These are phyloP conservation scores for Drosophila mayaguana DNA, from an alignment of 2,888 invertebrate genomes.

Conservation along the genomic window DNA sequence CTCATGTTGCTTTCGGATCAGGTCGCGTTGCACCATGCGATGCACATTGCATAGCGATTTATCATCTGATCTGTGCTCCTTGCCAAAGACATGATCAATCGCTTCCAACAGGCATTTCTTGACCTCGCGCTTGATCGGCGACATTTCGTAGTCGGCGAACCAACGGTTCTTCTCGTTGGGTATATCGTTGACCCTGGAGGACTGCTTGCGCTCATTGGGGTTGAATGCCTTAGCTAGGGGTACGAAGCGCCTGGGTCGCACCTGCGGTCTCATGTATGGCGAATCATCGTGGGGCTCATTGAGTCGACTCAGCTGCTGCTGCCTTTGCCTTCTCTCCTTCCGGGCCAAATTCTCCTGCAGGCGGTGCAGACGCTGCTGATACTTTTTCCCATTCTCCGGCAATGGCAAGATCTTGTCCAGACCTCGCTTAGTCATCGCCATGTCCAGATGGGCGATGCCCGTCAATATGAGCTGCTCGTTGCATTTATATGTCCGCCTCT, in stretches of 20 bases:
- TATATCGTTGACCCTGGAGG: conserved; percentile 18
- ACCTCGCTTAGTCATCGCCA: conserved; percentile 81
- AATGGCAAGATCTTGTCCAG: conserved; percentile 81
- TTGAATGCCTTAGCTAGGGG: background rate
- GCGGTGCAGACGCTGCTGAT: background rate
- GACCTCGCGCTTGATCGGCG: conserved; percentile 51
- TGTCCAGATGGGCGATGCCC: conserved; percentile 82
- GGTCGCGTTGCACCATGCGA: conserved; percentile 19
- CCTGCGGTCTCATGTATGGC: conserved; percentile 44
- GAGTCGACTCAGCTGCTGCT: rapidly evolving
- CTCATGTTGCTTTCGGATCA: conserved; percentile 3
- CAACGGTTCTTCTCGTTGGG: conserved; percentile 59
- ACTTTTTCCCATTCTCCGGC: conserved; percentile 44
- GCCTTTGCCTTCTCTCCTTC: background rate
- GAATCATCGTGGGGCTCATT: background rate
- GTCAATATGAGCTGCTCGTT: conserved; percentile 84
- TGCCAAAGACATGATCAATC: conserved; percentile 29
- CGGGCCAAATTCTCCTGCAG: background rate
- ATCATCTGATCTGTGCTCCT: background rate
- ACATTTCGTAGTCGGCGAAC: conserved; percentile 56
- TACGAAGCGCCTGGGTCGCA: conserved; percentile 38
- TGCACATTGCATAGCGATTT: conserved; percentile 43
- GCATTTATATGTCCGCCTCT: conserved; percentile 41
- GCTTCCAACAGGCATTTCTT: conserved; percentile 46
- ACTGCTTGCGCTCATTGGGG: background rate